Base-by-base conservation (phyloP, 2,113 vertebrate species). In the Regulus satrapa region DNA sequence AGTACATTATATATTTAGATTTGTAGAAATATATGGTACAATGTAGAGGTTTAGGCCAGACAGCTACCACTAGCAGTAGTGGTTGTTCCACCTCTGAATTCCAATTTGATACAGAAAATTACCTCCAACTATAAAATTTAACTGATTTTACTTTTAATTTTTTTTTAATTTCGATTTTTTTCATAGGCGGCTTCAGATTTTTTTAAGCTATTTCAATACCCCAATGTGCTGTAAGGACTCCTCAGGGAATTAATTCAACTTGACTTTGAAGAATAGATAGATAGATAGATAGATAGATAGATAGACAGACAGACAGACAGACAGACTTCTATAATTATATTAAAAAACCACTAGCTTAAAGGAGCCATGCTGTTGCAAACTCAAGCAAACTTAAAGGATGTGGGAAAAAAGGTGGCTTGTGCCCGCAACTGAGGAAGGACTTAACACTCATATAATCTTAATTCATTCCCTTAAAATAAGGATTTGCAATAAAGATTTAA, bases 31-130 rank as follows among this genome's bases (percentile, higher is more conserved):
- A 80, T 5, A 32, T 41, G 76, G 41, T 34, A 49, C 54, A 82
- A 49, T 13, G 18, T 20, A 62, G 38, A 84, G 18, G 34, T 74
- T 80, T 74, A 80, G 75, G 72, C 32, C 88, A 92, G 56, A 71
- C 21, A 88, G 66, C 32, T 77, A 54, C 41, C 34, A 88, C 51
- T 61, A 64, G 36, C 26, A 69, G 46, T 46, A 88, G 83, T 28
- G 59, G 63, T 38, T 94, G 72, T 85, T 94, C 81, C n/a, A 80
- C 23, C 49, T 45, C 49, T 87, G 94, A 94, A 92, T 94, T 91
- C 72, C n/a, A 43, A 40, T 89, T 66, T 46, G 49, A 79, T 29
- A 85, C 34, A 77, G 58, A 95, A 97, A 92, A 94, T 68, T 83
- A 93, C 52, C 54, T 69, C 40, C 74, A 81, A 88, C 43, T 66